Percentiles rank a stretch among this genome's conserved stretches.
phyloP scores from a whole-genome alignment of 2,113 vertebrate genomes.

The Oryctolagus cuniculus region mOryCun1.1 NC_091432.1:74667001-74667500 shows the following conservation, averaged over 20 bases:
- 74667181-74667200: not conserved
- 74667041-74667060: slow-evolving; percentile 31
- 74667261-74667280: not conserved
- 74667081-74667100: not conserved
- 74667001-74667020: slow-evolving; percentile 23
- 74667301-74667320: not conserved
- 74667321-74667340: not conserved
- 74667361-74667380: slow-evolving; percentile 23
- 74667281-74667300: not conserved
- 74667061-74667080: not conserved
- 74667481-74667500: not conserved
- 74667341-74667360: slow-evolving; percentile 12
- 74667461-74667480: not conserved
- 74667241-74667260: not conserved
- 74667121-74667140: not conserved
- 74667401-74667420: not conserved
- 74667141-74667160: not conserved
- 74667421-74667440: not conserved
- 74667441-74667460: slow-evolving; percentile 8
- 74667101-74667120: not conserved
- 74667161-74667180: not conserved
- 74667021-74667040: not conserved
- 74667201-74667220: slow-evolving; percentile 6
- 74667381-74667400: slow-evolving; percentile 22
- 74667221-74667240: not conserved